A percentile compares a stretch with the other conserved stretches of the same genome.
These are phyloP conservation scores for Lophura swinhoii DNA, from an alignment of 2,797 vertebrate genomes.

Conservation along the genomic window DNA sequence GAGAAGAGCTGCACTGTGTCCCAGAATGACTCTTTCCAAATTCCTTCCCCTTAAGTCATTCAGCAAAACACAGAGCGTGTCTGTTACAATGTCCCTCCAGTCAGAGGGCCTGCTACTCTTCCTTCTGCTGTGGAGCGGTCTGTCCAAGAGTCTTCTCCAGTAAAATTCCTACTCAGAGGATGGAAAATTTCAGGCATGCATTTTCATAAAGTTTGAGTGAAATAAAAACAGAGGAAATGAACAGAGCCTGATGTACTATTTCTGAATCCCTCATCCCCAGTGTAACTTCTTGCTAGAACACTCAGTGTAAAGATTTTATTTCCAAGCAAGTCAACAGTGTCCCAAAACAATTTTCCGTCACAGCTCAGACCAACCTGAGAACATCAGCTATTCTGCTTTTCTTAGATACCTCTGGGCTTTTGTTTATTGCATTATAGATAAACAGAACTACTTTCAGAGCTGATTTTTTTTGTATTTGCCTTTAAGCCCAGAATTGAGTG, in stretches of 20 bases:
- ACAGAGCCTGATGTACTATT: not conserved
- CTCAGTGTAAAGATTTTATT: not conserved
- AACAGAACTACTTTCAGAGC: not conserved
- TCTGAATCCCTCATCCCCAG: not conserved
- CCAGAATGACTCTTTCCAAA: not conserved
- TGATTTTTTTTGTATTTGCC: not conserved
- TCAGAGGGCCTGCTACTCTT: not conserved
- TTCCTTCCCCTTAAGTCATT: not conserved
- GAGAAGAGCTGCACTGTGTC: not conserved
- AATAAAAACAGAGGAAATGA: slow-evolving; percentile 27
- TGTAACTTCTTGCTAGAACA: not conserved
- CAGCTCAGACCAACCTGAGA: not conserved
- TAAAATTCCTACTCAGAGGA: slow-evolving; percentile 29
- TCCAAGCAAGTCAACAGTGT: not conserved
- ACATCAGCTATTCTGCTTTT: not conserved
- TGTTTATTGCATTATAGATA: not conserved
- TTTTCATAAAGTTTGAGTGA: not conserved
- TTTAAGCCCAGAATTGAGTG: not conserved
- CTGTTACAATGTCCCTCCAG: slow-evolving; percentile 38
- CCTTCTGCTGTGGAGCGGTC: not conserved
- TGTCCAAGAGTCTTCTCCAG: not conserved
- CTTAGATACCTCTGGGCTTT: not conserved
- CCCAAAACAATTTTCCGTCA: not conserved
- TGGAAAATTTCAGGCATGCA: slow-evolving; percentile 53
- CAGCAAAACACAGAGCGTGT: not conserved